Conservation (phyloP, 2,113 vertebrate genomes). For the Eudorcas thomsonii region DNA sequence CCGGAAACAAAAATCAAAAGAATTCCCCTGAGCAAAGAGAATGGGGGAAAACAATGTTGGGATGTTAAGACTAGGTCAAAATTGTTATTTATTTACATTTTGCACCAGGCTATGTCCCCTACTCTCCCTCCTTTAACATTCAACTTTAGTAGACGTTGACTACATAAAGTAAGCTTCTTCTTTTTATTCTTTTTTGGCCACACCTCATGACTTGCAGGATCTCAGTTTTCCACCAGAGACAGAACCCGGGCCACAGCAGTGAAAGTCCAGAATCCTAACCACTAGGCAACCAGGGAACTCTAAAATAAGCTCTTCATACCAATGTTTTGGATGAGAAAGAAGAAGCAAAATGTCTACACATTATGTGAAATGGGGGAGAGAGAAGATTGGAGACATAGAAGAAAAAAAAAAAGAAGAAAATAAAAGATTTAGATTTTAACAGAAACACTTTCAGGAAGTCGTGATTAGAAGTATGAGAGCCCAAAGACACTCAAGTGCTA, state of each 20-base stretch:
- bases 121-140: neutral
- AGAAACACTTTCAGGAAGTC: neutral
- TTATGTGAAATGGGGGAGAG: neutral
- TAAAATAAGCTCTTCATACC: neutral
- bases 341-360: neutral
- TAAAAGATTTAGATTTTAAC: neutral
- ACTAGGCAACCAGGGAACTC: neutral
- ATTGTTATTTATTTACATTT: neutral
- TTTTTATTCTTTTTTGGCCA: neutral
- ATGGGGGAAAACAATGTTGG: neutral
- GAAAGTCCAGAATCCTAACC: neutral
- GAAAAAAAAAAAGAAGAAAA: neutral
- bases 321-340: neutral
- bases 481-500: neutral
- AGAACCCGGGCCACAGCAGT: neutral
- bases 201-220: accelerated
- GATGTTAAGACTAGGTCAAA: neutral
- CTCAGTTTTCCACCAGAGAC: neutral
- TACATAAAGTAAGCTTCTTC: neutral
- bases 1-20: too few species aligned
- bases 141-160: neutral
- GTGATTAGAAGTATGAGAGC: neutral
- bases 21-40: too few species aligned
- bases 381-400: neutral
- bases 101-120: neutral